Evolutionary conservation across 2,797 vertebrate genomes (phyloP).

Genomic region (Limnodromus scolopaceus): DNA sequence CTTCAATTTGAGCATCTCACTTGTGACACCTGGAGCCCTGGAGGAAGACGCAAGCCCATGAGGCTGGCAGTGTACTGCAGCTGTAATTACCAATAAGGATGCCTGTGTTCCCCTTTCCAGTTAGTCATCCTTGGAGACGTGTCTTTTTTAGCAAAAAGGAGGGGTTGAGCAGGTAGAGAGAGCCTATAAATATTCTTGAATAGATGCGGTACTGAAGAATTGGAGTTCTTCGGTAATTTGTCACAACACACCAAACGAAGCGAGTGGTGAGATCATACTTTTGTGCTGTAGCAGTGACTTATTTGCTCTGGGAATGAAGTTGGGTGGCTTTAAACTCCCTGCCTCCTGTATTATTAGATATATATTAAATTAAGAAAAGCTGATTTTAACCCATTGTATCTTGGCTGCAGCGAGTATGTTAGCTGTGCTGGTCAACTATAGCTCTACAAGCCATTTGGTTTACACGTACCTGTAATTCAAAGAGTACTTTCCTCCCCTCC

Average conservation of each 20-base stretch:
- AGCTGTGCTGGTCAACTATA: not conserved
- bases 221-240: slow-evolving; percentile 17
- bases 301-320: not conserved
- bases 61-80: not conserved
- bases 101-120: not conserved
- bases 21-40: not conserved
- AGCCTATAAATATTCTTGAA: slow-evolving; percentile 24
- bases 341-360: not conserved
- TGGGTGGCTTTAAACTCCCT: not conserved
- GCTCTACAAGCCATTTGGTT: not conserved
- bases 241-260: not conserved
- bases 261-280: not conserved
- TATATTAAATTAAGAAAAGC: not conserved
- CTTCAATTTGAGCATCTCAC: not conserved
- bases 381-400: not conserved
- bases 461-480: not conserved
- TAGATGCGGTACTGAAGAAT: not conserved
- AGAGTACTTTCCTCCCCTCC: not conserved
- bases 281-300: not conserved
- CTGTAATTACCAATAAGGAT: not conserved
- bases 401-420: not conserved
- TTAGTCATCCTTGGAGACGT: not conserved
- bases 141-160: not conserved
- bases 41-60: not conserved
- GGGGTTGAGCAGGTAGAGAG: not conserved